Base-by-base conservation (phyloP, 2,888 invertebrate genomes). In the Eledona agricola region DNA sequence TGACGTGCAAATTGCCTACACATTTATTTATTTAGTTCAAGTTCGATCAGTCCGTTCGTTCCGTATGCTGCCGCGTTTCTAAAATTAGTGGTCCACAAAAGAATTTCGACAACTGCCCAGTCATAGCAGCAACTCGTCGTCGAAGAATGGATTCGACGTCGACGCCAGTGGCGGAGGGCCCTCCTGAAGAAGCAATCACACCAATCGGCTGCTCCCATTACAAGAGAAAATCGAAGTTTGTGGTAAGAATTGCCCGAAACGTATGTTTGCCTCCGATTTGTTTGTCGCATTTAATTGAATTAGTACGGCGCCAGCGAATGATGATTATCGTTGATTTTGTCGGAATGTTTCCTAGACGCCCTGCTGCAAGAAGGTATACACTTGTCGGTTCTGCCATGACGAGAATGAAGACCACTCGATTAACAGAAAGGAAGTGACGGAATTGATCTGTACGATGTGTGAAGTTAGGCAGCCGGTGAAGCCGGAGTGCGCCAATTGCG, bases 311-410 rank as follows among this genome's bases (percentile, higher is more conserved):
- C 10, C 17, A 26, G n/a, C n/a, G n/a, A n/a, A n/a, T n/a, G n/a
- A n/a, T n/a, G n/a, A n/a, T n/a, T n/a, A 34, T 35, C 26, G 16
- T 22, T 20, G 45, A 23, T 7, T 23, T 6, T 34, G 16, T 25
- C 16, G 15, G 12, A 9, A n/a, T 12, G 7, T 66, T 58, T 79
- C 81, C 10, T 78, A 94, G 93, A 89, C 93, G 10, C 93, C 93
- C 40, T 93, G 93, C 73, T 94, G 94, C 77, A 87, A 88, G 68
- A 92, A 92, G 76, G 84, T 90, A 4, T 94, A 93, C 75, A 87
- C 88, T 55, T 94, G 94, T 72, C 84, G 94, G 16, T 90, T 93
- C 72, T 94, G 94, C 69, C 94, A 95, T 65, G 93, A 95, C 75
- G 93, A 93, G 69, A 87, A 79, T 20, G 93, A 93, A 71, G 82